Base-by-base conservation (phyloP, 2,113 vertebrate species). In the Willisornis vidua region DNA sequence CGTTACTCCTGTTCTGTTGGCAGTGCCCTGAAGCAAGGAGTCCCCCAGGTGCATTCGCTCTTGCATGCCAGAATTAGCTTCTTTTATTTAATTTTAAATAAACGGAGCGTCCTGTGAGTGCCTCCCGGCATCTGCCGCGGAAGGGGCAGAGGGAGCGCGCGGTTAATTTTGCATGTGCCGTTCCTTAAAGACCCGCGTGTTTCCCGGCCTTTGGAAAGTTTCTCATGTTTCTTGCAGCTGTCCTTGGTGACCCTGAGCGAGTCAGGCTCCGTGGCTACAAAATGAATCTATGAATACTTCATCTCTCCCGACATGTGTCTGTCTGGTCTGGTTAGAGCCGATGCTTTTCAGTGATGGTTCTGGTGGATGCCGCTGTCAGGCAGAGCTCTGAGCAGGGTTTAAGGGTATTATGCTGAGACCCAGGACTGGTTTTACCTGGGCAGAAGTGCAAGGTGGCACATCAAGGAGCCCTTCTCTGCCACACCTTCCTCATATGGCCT, bases 61-160 rank as follows among this genome's bases (percentile, higher is more conserved):
- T 80, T 88, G 94, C 79, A 67, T 92, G 92, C 93, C 73, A 45
- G 88, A 95, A 93, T 86, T 88, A 96, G 83, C 88, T 90, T 5
- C 90, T 91, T 94, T 91, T 92, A 93, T 96, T 97, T 86, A 95
- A 94, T 94, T 95, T 92, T 96, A 75, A 86, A 95, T 37, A 93
- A 88, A 90, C 1, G 37, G 24, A 12, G 66, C 23, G 43, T 91
- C 79, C 83, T 86, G 61, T 67, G 92, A 92, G 90, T 9, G 48
- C 85, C 87, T 94, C 65, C 73, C 73, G 29, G 76, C 85, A 90
- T 81, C 93, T 93, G 94, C 94, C 2, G 5, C 1, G 7, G 65
- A 28, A 51, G 58, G 61, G 86, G 87, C 86, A 94, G 65, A 43
- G 86, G 85, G 93, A 93, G 48, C 5, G 0, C 1, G 17, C 3